These are phyloP conservation scores for Erethizon dorsatum DNA, from an alignment of 2,797 vertebrate genomes.

Conservation along the genomic window DNA sequence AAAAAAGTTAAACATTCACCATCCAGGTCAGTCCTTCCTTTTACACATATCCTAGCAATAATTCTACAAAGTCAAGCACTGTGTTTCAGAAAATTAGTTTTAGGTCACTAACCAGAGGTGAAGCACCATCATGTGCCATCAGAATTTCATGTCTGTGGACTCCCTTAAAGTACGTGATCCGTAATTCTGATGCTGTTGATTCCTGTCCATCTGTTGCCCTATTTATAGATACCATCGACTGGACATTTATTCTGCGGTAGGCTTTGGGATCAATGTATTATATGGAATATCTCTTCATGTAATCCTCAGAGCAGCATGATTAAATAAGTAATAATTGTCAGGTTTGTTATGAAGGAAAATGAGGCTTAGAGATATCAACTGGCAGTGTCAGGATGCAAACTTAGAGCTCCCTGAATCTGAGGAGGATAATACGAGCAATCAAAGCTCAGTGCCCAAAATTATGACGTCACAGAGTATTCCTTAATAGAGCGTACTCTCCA, in stretches of 20 bases:
- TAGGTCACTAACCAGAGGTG: not conserved
- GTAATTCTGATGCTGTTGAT: not conserved
- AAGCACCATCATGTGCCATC: not conserved
- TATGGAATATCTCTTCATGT: not conserved
- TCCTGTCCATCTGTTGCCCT: not conserved
- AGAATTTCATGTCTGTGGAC: conserved; percentile 41
- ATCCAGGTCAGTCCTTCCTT: not conserved
- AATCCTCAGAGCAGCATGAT: not conserved
- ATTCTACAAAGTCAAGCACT: not conserved
- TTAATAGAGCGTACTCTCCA: not conserved
- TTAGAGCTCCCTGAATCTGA: not conserved
- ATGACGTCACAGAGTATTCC: not conserved
- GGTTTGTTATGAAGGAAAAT: not conserved
- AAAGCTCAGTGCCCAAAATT: not conserved
- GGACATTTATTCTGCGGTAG: not conserved
- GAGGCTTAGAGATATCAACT: not conserved
- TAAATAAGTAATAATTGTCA: not conserved
- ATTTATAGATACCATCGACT: not conserved
- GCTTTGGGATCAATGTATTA: not conserved
- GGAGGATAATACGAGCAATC: not conserved
- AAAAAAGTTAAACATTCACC: not conserved
- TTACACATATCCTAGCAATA: not conserved
- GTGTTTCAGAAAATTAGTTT: not conserved
- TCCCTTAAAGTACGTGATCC: not conserved
- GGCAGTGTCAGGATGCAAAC: not conserved